Evolutionary conservation across 1,140 invertebrate genomes (phyloP).

Genomic region (Aphaenogaster ashmeadi): DNA sequence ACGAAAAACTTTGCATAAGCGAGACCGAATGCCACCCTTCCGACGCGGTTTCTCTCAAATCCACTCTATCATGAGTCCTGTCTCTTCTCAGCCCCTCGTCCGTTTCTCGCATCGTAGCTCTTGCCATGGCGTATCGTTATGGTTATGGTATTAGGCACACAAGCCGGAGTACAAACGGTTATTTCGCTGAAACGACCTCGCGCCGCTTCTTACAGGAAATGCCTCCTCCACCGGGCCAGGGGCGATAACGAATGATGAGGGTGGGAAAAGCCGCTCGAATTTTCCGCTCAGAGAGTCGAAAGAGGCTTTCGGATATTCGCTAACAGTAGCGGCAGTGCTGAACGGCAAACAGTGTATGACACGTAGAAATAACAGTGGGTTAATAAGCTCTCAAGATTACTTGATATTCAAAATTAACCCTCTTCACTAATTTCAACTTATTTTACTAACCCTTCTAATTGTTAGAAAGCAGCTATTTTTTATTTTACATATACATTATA

Average conservation of each 20-base stretch:
- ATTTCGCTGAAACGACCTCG: slow-evolving; percentile 80
- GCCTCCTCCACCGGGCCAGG: slow-evolving; percentile 52
- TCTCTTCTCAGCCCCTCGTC: slow-evolving; percentile 43
- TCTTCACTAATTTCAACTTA: not conserved
- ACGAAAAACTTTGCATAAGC: slow-evolving; percentile 69
- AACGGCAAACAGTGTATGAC: not conserved
- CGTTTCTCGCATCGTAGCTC: slow-evolving; percentile 69
- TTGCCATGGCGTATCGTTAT: slow-evolving; percentile 79
- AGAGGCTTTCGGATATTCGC: slow-evolving; percentile 48
- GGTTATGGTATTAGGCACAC: slow-evolving; percentile 83
- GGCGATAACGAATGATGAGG: slow-evolving; percentile 68
- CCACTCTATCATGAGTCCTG: slow-evolving; percentile 1
- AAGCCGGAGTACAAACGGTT: slow-evolving; percentile 83
- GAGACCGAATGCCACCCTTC: slow-evolving; percentile 37
- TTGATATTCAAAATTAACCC: slow-evolving; percentile 2
- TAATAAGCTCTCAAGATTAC: not conserved
- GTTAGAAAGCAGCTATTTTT: not conserved
- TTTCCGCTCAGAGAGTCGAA: slow-evolving; percentile 59
- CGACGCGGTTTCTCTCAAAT: slow-evolving; percentile 15
- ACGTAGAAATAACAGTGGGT: not conserved
- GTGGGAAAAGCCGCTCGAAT: slow-evolving; percentile 67
- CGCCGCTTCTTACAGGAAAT: slow-evolving; percentile 69
- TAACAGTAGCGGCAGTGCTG: slow-evolving; percentile 17
- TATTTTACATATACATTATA: not conserved
- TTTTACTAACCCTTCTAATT: not conserved